Conservation (phyloP, 2,888 invertebrate species). For the Caenorhabditis drosophilae region DNA sequence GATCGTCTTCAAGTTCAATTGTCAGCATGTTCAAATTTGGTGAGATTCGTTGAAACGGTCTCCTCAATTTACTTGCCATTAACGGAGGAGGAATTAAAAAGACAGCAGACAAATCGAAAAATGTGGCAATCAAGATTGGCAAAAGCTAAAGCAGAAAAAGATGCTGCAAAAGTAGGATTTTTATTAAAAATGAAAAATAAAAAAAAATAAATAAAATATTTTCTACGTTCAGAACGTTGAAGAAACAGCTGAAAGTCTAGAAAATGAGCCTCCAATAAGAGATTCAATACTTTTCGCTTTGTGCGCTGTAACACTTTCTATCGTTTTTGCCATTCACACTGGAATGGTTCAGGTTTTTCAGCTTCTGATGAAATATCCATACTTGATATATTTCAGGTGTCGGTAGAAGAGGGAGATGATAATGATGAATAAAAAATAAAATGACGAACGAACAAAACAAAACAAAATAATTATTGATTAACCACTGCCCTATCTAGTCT, state of each 20-base stretch:
- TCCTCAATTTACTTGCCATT: conserved; percentile 80
- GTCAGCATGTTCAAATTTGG: conserved; percentile 81
- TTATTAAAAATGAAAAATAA: neutral
- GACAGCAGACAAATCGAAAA: conserved; percentile 38
- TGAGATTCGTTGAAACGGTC: conserved; percentile 81
- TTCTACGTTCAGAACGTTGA: conserved; percentile 73
- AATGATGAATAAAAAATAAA: conserved; percentile 24
- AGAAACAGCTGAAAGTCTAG: conserved; percentile 23
- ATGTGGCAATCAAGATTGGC: conserved; percentile 51
- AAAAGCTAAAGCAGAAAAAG: conserved; percentile 55
- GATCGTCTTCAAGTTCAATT: conserved; percentile 80
- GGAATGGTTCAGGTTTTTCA: conserved; percentile 58
- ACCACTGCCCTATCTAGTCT: conserved; percentile 19
- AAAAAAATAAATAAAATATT: conserved; percentile 74
- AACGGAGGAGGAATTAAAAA: conserved; percentile 59
- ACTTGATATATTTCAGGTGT: neutral
- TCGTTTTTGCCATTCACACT: conserved; percentile 66
- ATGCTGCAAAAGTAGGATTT: conserved; percentile 19
- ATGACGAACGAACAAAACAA: neutral
- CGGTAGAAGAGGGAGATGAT: conserved; percentile 18
- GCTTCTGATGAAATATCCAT: too few relatives aligned
- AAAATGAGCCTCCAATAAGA: conserved; percentile 42
- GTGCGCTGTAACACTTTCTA: conserved; percentile 57
- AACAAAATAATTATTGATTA: neutral
- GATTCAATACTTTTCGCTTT: conserved; percentile 59